phyloP scores from a whole-genome alignment of 2,113 vertebrate species.

The Struthio camelus region DNA sequence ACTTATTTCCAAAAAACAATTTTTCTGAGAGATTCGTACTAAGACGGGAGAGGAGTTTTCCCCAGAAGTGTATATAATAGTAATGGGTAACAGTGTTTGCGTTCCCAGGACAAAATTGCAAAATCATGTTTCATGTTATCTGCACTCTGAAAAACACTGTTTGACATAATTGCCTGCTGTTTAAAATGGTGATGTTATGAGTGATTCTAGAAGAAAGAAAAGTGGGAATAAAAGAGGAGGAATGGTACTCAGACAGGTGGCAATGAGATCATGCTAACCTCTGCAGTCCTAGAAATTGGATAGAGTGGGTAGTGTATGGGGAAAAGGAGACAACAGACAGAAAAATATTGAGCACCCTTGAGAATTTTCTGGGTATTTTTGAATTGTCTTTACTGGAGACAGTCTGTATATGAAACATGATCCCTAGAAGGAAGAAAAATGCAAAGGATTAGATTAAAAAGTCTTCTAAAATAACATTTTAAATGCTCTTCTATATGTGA shows the following conservation, averaged over 20 bases:
- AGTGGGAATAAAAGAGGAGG: too few relatives aligned
- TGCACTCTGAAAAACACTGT: neutral
- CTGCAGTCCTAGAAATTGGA: neutral
- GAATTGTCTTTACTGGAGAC: rapidly evolving
- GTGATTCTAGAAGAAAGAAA: neutral
- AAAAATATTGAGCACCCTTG: neutral
- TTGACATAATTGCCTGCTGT: neutral
- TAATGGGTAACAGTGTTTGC: neutral
- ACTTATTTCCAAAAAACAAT: neutral
- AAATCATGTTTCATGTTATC: neutral
- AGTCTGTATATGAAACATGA: neutral
- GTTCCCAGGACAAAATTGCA: neutral
- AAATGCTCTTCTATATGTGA: neutral
- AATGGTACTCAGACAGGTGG: neutral
- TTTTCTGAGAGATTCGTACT: neutral
- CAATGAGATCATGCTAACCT: neutral
- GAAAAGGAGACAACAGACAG: neutral
- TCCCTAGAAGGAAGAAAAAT: neutral
- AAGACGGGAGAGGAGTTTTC: neutral
- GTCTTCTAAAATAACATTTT: neutral
- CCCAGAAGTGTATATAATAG: neutral
- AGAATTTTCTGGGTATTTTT: neutral
- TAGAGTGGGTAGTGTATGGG: neutral
- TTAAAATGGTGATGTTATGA: neutral
- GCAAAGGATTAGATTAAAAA: neutral